These are phyloP conservation scores for Heliornis fulica DNA, from an alignment of 2,113 vertebrate genomes.

Conservation along the genomic window DNA sequence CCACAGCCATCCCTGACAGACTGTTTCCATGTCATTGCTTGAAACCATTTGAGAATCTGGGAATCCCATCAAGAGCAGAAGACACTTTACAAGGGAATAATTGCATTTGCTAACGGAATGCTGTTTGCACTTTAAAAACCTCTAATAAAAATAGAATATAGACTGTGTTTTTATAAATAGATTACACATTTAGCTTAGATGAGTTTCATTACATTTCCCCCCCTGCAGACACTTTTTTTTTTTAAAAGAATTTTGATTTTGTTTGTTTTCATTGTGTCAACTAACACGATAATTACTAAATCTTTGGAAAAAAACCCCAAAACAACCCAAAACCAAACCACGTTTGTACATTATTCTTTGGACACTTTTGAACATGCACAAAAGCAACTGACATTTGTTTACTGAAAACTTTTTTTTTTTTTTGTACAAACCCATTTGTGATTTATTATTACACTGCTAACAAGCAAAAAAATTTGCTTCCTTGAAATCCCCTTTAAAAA, in stretches of 20 bases:
- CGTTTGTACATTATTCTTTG: slow-evolving; percentile 48
- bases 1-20: background rate
- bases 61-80: background rate
- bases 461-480: slow-evolving; percentile 57
- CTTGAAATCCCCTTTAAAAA: slow-evolving; percentile 57
- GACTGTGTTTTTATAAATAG: slow-evolving; percentile 71
- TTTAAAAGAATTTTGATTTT: background rate
- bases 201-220: background rate
- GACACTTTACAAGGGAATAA: background rate
- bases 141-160: slow-evolving; percentile 73
- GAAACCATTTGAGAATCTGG: background rate
- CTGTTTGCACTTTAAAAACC: slow-evolving; percentile 65
- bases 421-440: slow-evolving; percentile 40
- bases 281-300: background rate
- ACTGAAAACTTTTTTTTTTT: background rate
- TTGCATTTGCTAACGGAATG: background rate
- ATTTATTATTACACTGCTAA: background rate
- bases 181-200: slow-evolving; percentile 64
- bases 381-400: background rate
- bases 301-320: background rate
- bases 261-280: background rate
- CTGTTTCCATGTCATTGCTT: fast-evolving
- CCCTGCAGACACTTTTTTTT: background rate
- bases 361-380: slow-evolving; percentile 54
- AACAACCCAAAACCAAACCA: no score